Evolutionary conservation across 2,113 vertebrate genomes (phyloP), one percentile per base, ranked within the genome.

Genomic region (Electrona antarctica): DNA sequence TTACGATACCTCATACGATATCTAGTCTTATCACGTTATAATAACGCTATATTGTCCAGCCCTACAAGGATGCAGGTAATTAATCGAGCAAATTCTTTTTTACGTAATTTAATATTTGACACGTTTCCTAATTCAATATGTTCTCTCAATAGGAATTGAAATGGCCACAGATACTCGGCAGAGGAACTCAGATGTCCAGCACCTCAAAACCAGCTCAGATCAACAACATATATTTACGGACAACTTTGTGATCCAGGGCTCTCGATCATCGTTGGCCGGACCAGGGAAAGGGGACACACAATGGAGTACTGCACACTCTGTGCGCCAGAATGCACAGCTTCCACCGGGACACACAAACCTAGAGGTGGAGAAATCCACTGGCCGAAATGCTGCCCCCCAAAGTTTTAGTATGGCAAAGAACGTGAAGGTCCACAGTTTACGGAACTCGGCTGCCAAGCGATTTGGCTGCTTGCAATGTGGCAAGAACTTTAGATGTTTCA

Each of bases 401-500:
- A 81, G 61, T 55, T 29, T 72, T 7, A 79, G 59, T 7, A 12
- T 72, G 6, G 72, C 76, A 8, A 86, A 82, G 76, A 85, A 85
- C 21, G 55, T 77, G 58, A 92, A 85, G 85, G 78, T 87, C 58
- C 77, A 80, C 60, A 80, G 77, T 48, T 64, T 79, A 51, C 86
- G 87, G 64, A 87, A 67, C 66, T 76, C 90, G 0, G 78, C 65
- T 6, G 69, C 91, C 3, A 92, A 92, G 74, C 85, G 86, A 59
- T 91, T 93, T 11, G 84, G 80, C 13, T 93, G 93, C 73, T 66
- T 85, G 51, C 90, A 93, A 64, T 93, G 93, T 41, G 88, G 89
- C 7, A 93, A 93, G 81, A 84, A 81, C 73, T 93, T 93, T 81
- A 81, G 89, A 71, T 93, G 93, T 81, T 91, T 90, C 21, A 93